phyloP scores from a whole-genome alignment of 2,797 vertebrate species.

The Hypotaenidia philippensis region DNA sequence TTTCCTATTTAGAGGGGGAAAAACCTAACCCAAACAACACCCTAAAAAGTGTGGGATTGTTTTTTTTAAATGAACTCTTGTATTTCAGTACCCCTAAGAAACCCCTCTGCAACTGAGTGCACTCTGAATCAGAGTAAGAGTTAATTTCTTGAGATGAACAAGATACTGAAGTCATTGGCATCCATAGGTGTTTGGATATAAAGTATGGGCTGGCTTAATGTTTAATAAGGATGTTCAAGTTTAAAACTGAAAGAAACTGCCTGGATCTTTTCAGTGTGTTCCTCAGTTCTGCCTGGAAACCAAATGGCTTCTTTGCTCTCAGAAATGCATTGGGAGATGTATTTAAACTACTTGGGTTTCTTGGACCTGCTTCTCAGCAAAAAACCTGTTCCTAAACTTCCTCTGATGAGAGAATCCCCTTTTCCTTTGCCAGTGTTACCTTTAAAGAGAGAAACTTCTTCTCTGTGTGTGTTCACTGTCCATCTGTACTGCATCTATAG shows the following conservation, averaged over 20 bases:
- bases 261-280: not conserved
- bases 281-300: not conserved
- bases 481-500: not conserved
- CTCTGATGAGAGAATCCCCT: not conserved
- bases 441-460: not conserved
- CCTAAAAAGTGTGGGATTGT: not conserved
- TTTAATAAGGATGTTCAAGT: not conserved
- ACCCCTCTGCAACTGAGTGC: not conserved
- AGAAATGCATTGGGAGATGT: not conserved
- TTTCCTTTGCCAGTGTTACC: not conserved
- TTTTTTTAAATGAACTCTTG: not conserved
- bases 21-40: fast-evolving
- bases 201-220: not conserved
- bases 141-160: not conserved
- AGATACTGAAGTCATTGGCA: not conserved
- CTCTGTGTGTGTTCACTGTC: not conserved
- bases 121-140: not conserved
- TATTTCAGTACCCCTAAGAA: not conserved
- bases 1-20: not conserved
- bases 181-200: not conserved
- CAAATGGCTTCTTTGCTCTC: not conserved
- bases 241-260: not conserved
- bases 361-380: conserved; percentile 16
- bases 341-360: not conserved
- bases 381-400: not conserved